Evolutionary conservation across 2,888 invertebrate species (phyloP).

Genomic region (Harpalus rufipes): DNA sequence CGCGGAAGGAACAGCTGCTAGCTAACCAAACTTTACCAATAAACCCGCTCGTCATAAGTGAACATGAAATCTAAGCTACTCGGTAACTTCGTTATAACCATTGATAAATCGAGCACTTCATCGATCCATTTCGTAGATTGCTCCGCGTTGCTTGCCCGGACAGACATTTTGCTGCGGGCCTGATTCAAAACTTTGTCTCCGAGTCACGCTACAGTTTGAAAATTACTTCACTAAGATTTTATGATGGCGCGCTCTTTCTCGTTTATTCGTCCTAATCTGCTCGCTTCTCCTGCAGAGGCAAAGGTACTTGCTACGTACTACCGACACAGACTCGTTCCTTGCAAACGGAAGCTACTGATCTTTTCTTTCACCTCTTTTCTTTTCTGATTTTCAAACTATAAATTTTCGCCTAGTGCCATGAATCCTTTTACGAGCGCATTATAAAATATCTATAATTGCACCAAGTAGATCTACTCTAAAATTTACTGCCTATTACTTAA

Average conservation of each 20-base stretch:
- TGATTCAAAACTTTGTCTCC: slow-evolving; percentile 63
- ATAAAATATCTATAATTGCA: too few species aligned
- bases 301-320: slow-evolving; percentile 21
- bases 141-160: slow-evolving; percentile 14
- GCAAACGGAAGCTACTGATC: not conserved
- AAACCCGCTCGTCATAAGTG: slow-evolving; percentile 70
- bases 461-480: too few species aligned
- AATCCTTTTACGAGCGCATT: too few species aligned
- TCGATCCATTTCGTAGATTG: slow-evolving; percentile 64
- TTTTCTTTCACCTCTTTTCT: slow-evolving; percentile 8
- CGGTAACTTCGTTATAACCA: slow-evolving; percentile 66
- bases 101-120: slow-evolving; percentile 63
- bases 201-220: slow-evolving; percentile 52
- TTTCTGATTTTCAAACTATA: slow-evolving; percentile 6
- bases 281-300: not conserved
- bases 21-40: slow-evolving; percentile 70
- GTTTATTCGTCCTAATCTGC: slow-evolving; percentile 52
- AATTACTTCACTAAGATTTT: slow-evolving; percentile 64
- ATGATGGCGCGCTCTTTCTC: slow-evolving; percentile 46
- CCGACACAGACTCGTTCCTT: not conserved
- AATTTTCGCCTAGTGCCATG: not conserved
- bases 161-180: slow-evolving; percentile 57
- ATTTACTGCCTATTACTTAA: too few species aligned
- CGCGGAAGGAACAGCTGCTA: slow-evolving; percentile 58
- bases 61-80: slow-evolving; percentile 68